Evolutionary conservation across 2,113 vertebrate species (phyloP).

Genomic region (Phylloscopus whistleri): DNA sequence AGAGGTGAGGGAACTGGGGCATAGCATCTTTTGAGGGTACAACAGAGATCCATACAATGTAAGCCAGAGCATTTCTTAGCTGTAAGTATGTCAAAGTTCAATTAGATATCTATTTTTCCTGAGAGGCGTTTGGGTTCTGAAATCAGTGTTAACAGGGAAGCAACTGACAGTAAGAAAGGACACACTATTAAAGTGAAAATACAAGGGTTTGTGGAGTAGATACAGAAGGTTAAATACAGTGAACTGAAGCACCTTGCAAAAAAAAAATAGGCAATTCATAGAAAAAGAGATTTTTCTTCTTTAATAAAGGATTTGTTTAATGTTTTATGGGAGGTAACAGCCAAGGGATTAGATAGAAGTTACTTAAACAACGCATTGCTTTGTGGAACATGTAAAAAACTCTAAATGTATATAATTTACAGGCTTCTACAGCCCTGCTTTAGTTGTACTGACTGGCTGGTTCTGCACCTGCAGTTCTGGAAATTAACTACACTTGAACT

Average conservation of each 20-base stretch:
- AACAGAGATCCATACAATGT: not conserved
- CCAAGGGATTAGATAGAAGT: not conserved
- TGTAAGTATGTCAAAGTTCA: not conserved
- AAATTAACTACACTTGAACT: not conserved
- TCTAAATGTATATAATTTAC: not conserved
- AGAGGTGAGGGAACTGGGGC: not conserved
- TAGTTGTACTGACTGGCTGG: not conserved
- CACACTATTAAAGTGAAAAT: slow-evolving; percentile 7
- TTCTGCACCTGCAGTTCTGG: not conserved
- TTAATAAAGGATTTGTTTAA: not conserved
- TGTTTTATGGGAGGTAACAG: not conserved
- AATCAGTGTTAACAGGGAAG: not conserved
- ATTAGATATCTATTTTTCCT: not conserved
- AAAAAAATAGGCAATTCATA: not conserved
- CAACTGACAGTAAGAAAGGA: slow-evolving; percentile 28
- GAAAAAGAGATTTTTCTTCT: not conserved
- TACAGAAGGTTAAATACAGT: slow-evolving; percentile 18
- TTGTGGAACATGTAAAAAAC: not conserved
- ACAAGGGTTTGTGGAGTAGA: not conserved
- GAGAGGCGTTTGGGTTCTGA: not conserved
- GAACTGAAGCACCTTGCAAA: not conserved
- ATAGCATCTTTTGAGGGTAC: not conserved
- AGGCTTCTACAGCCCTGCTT: not conserved
- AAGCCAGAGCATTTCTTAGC: not conserved
- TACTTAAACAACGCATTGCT: not conserved